Evolutionary conservation across 2,797 vertebrate genomes (phyloP).

Genomic region (Pangasius sanitwongsei): DNA sequence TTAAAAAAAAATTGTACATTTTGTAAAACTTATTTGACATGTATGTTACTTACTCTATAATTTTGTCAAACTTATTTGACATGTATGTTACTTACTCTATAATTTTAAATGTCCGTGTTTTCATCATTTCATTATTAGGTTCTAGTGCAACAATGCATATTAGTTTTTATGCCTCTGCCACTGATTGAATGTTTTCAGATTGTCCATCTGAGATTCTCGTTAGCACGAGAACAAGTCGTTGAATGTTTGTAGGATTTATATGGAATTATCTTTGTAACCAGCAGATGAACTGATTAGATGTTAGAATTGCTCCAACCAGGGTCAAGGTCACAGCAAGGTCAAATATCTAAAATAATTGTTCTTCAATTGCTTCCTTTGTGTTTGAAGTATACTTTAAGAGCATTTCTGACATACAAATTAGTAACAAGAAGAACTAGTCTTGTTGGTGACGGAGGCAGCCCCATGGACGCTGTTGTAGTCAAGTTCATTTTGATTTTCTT

Average conservation of each 20-base stretch:
- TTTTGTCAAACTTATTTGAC: background rate
- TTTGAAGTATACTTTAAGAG: background rate
- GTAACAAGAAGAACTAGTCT: background rate
- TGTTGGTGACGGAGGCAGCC: background rate
- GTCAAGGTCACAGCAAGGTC: background rate
- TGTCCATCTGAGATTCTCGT: background rate
- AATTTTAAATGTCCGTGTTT: background rate
- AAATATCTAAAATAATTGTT: background rate
- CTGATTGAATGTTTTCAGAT: background rate
- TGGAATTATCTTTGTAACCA: background rate
- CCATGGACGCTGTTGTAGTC: background rate
- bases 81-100: background rate
- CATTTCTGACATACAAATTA: background rate
- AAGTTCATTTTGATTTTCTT: background rate
- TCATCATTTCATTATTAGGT: background rate
- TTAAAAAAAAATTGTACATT: background rate
- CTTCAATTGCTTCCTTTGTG: background rate
- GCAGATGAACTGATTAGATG: background rate
- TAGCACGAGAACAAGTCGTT: background rate
- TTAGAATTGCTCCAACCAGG: background rate
- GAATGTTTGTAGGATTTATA: background rate
- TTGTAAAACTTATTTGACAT: too few species aligned
- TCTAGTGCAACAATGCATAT: background rate
- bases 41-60: too few species aligned
- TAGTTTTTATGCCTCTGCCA: background rate